Percentiles rank a stretch among this genome's conserved stretches.
phyloP scores from a whole-genome alignment of 2,113 vertebrate genomes.

The Urocolius indicus region DNA sequence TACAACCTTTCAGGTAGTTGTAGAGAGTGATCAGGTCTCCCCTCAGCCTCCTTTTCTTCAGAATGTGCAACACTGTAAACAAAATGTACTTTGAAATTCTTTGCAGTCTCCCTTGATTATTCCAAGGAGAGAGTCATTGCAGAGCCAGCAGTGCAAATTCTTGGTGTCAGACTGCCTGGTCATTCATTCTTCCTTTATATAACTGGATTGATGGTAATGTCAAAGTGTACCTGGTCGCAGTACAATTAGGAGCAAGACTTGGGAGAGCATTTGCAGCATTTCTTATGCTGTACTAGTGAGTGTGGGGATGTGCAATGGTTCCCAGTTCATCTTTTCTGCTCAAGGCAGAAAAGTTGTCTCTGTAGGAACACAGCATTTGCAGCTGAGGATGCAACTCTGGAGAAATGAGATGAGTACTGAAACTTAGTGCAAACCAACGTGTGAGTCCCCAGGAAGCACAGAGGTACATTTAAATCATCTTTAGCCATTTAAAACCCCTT shows the following conservation, averaged over 20 bases:
- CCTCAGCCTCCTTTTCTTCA: neutral
- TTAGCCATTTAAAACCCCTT: neutral
- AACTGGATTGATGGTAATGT: neutral
- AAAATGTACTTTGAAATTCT: too few relatives aligned
- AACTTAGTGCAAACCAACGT: neutral
- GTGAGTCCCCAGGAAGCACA: neutral
- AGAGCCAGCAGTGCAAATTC: neutral
- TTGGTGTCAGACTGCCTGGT: neutral
- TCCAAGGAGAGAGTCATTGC: too few relatives aligned
- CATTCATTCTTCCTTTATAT: neutral
- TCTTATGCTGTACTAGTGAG: neutral
- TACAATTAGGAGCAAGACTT: neutral
- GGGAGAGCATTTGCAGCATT: neutral
- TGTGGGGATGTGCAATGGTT: neutral
- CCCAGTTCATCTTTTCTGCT: neutral
- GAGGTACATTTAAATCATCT: neutral
- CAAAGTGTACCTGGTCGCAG: neutral
- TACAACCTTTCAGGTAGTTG: neutral
- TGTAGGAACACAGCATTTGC: neutral
- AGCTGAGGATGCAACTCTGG: neutral
- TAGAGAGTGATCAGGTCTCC: neutral
- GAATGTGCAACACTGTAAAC: neutral
- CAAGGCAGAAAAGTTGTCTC: neutral
- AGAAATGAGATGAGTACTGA: neutral
- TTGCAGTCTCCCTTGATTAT: too few relatives aligned